Conservation (phyloP, 2,113 vertebrate species). For the Plecotus auritus region DNA sequence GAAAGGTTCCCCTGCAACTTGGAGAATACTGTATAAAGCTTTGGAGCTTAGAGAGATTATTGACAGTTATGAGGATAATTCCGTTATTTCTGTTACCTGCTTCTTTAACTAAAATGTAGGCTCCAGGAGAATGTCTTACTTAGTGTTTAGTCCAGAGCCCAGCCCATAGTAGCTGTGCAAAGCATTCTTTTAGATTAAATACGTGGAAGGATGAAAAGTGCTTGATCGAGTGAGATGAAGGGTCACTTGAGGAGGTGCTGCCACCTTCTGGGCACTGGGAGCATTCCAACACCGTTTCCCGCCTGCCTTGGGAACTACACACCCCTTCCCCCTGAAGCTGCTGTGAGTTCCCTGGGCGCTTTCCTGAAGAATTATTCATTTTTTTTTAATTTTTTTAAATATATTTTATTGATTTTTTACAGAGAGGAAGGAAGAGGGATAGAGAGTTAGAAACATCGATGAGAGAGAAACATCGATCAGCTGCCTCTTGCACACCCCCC, state of each 20-base stretch:
- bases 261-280: neutral
- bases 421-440: no score
- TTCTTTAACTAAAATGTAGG: neutral
- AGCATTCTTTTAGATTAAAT: neutral
- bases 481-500: no score
- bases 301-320: accelerated
- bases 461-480: no score
- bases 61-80: neutral
- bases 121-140: neutral
- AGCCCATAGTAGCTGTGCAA: neutral
- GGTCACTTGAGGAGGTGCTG: neutral
- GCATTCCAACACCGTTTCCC: neutral
- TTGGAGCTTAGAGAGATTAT: neutral
- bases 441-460: no score
- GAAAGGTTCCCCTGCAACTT: neutral
- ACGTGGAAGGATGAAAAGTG: neutral
- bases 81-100: neutral
- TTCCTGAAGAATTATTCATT: neutral
- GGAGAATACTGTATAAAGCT: neutral
- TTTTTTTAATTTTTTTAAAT: no score
- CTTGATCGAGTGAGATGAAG: neutral
- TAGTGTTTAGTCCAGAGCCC: neutral
- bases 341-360: neutral
- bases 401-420: no score
- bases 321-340: neutral